These are phyloP conservation scores for Hemiscyllium ocellatum DNA, from an alignment of 2,113 vertebrate genomes.

Conservation along the genomic window DNA sequence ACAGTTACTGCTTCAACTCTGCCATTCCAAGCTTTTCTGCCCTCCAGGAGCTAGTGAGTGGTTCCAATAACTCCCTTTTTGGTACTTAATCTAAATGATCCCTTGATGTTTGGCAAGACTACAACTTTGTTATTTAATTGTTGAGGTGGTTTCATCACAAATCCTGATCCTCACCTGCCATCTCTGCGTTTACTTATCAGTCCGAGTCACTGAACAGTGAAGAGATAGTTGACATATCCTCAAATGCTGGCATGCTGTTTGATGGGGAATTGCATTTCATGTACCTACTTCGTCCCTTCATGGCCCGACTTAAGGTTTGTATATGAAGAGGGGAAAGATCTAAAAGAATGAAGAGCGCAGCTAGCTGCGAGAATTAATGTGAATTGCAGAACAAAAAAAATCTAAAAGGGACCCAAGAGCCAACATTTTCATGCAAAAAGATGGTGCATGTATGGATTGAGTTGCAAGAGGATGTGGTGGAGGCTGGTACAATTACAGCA, in stretches of 20 bases:
- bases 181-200: background rate
- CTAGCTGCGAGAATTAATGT: no score
- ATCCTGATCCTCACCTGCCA: background rate
- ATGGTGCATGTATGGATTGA: no score
- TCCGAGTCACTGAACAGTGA: background rate
- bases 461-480: no score
- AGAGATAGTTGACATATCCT: background rate
- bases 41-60: background rate
- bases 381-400: no score
- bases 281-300: background rate
- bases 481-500: no score
- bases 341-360: no score
- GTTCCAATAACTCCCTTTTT: background rate
- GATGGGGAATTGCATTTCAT: background rate
- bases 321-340: no score
- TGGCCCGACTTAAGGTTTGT: background rate
- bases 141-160: background rate
- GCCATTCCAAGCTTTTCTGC: background rate
- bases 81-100: background rate
- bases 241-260: background rate
- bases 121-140: background rate
- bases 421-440: no score
- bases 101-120: background rate
- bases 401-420: no score
- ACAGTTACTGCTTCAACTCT: background rate